A percentile compares a stretch with the other conserved stretches of the same genome.
Evolutionary conservation across 2,888 invertebrate species (phyloP).

Genomic region (Synanthedon vespiformis): DNA sequence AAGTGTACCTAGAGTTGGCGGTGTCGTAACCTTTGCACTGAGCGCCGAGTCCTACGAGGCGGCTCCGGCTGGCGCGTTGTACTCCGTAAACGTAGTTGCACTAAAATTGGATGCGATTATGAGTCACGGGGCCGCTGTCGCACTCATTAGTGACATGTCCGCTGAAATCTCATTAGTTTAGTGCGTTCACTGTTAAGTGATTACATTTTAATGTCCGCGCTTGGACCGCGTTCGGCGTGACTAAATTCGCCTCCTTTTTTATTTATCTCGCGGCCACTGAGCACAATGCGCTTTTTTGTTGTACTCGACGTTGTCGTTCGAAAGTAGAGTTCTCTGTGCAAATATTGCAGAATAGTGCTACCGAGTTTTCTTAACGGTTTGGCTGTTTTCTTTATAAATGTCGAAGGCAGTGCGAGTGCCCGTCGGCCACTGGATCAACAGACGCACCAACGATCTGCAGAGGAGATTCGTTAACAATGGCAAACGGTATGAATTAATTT

Average conservation of each 20-base stretch:
- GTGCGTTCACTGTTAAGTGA: slow-evolving; percentile 64
- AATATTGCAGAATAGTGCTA: slow-evolving; percentile 18
- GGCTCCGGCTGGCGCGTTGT: slow-evolving; percentile 14
- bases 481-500: slow-evolving; percentile 40
- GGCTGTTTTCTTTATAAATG: slow-evolving; percentile 37
- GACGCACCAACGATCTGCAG: slow-evolving; percentile 47
- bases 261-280: slow-evolving; percentile 31
- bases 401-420: slow-evolving; percentile 48
- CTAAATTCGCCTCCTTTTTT: slow-evolving; percentile 28
- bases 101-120: slow-evolving; percentile 48
- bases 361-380: slow-evolving; percentile 29
- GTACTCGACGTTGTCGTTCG: slow-evolving; percentile 31
- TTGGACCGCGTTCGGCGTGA: slow-evolving; percentile 30
- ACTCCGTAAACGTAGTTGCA: slow-evolving; percentile 31
- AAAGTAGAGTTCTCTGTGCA: slow-evolving; percentile 31
- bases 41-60: slow-evolving; percentile 21
- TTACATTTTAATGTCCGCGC: slow-evolving; percentile 54
- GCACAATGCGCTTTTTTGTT: slow-evolving; percentile 29
- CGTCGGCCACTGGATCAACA: slow-evolving; percentile 55
- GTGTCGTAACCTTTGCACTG: slow-evolving; percentile 22
- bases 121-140: slow-evolving; percentile 53
- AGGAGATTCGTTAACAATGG: slow-evolving; percentile 49
- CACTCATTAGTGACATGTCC: slow-evolving; percentile 55
- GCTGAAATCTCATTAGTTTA: slow-evolving; percentile 64
- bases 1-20: slow-evolving; percentile 6